Percentiles rank a stretch among this genome's conserved stretches.
phyloP scores from a whole-genome alignment of 1,140 invertebrate genomes.

The Nixonia krombeini region DNA sequence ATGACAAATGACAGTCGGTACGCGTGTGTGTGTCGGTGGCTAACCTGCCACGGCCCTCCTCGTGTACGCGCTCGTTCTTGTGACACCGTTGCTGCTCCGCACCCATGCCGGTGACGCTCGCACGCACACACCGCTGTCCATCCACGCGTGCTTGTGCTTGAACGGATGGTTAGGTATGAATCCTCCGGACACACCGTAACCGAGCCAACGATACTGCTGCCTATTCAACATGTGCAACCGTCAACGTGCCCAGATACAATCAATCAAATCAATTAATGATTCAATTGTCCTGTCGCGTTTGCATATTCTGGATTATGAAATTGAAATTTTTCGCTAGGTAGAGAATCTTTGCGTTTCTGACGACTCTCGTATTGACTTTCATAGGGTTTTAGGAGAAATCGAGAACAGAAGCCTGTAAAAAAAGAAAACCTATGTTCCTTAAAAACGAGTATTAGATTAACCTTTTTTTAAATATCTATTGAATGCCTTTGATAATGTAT shows the following conservation, averaged over 20 bases:
- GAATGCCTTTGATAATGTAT: no score
- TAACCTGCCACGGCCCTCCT: no score
- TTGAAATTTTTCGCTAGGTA: constrained; percentile 4
- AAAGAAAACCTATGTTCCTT: no score
- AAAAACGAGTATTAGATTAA: no score
- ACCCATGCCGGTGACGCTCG: constrained; percentile 20
- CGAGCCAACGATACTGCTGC: constrained; percentile 52
- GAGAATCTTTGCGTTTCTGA: no score
- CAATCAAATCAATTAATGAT: constrained; percentile 70
- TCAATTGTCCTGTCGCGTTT: constrained; percentile 57
- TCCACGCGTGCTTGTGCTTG: constrained; percentile 33
- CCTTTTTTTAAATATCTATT: no score
- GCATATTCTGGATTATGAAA: constrained; percentile 3
- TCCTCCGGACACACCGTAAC: constrained; percentile 59
- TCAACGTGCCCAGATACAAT: constrained; percentile 66
- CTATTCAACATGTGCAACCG: constrained; percentile 68
- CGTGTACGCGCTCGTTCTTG: no score
- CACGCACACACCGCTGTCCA: constrained; percentile 30
- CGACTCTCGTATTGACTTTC: no score
- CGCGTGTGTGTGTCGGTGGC: constrained; percentile 24
- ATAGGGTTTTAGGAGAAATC: no score
- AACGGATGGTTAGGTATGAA: constrained; percentile 54
- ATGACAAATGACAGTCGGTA: constrained; percentile 68
- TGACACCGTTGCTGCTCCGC: constrained; percentile 16
- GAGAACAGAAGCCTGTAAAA: no score